Evolutionary conservation across 92 coral and sea anemone species (phyloP).

Genomic region (Epizoanthus rinbou): DNA sequence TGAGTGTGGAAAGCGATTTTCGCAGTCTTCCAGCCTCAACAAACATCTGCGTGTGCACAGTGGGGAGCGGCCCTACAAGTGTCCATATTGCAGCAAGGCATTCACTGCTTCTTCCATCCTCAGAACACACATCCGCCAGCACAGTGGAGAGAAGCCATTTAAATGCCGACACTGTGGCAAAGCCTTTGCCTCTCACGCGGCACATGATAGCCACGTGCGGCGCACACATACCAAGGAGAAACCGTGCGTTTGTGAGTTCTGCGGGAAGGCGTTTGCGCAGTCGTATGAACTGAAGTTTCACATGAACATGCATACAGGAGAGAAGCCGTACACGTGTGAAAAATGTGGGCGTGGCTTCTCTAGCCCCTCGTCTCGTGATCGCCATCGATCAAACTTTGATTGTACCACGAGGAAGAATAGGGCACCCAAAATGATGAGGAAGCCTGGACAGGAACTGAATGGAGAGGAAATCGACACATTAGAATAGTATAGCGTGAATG

Average conservation of each 20-base stretch:
- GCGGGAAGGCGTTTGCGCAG: slow-evolving; percentile 98
- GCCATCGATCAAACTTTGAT: slow-evolving; percentile 98
- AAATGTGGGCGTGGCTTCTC: slow-evolving; percentile 98
- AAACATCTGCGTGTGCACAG: slow-evolving; percentile 96
- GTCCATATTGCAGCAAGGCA: slow-evolving; percentile 95
- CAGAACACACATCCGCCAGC: slow-evolving; percentile 96
- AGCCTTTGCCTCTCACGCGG: slow-evolving; percentile 99
- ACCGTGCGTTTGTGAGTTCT: slow-evolving; percentile 95
- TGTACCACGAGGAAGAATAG: slow-evolving; percentile 94
- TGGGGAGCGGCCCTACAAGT: slow-evolving; percentile 98
- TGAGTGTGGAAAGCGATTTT: slow-evolving; percentile 95
- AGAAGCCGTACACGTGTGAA: slow-evolving; percentile 93
- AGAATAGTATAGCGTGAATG: neutral
- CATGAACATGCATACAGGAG: slow-evolving; percentile 99
- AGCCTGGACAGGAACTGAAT: slow-evolving; percentile 42
- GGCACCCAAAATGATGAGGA: slow-evolving; percentile 88
- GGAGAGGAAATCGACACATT: slow-evolving; percentile 17
- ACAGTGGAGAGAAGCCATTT: slow-evolving; percentile 97
- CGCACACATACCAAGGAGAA: slow-evolving; percentile 98
- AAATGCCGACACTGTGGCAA: slow-evolving; percentile 98
- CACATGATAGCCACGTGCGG: slow-evolving; percentile 99
- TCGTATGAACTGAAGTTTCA: slow-evolving; percentile 98
- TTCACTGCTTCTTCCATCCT: slow-evolving; percentile 97
- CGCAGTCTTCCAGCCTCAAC: slow-evolving; percentile 96
- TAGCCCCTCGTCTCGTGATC: slow-evolving; percentile 97